Evolutionary conservation across 2,797 vertebrate species (phyloP).

Genomic region (Synanceia verrucosa): DNA sequence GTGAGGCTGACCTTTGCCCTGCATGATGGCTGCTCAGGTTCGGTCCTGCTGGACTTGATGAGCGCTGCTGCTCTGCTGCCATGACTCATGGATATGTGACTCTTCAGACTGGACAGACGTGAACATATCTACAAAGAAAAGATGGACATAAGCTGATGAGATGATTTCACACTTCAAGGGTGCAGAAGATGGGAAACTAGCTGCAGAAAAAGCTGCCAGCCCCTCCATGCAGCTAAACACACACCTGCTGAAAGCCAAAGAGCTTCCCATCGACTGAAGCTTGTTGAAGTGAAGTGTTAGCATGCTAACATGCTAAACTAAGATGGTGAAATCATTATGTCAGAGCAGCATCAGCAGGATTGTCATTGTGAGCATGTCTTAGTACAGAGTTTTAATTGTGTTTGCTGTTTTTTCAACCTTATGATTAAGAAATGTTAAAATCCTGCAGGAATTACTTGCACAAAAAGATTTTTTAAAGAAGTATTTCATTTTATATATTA

Average conservation of each 20-base stretch:
- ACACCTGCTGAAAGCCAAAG: too few species aligned
- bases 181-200: not conserved
- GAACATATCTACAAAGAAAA: conserved; percentile 67
- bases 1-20: conserved; percentile 69
- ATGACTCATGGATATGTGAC: conserved; percentile 67
- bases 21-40: conserved; percentile 9
- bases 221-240: too few species aligned
- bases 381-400: too few species aligned
- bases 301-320: too few species aligned
- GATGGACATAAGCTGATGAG: not conserved
- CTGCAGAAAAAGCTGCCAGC: not conserved
- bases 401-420: too few species aligned
- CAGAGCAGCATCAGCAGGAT: not conserved
- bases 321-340: not conserved
- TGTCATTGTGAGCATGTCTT: too few species aligned
- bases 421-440: too few species aligned
- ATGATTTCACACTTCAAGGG: not conserved
- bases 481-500: not conserved
- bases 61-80: conserved; percentile 37
- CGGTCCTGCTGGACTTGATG: conserved; percentile 34
- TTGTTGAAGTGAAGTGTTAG: too few species aligned
- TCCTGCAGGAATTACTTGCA: too few species aligned
- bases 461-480: too few species aligned
- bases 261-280: not conserved
- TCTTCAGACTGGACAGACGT: conserved; percentile 66